A percentile compares a stretch with the other conserved stretches of the same genome.
Conservation (phyloP, 2,888 invertebrate species). For the Lochmaea crataegi region DNA sequence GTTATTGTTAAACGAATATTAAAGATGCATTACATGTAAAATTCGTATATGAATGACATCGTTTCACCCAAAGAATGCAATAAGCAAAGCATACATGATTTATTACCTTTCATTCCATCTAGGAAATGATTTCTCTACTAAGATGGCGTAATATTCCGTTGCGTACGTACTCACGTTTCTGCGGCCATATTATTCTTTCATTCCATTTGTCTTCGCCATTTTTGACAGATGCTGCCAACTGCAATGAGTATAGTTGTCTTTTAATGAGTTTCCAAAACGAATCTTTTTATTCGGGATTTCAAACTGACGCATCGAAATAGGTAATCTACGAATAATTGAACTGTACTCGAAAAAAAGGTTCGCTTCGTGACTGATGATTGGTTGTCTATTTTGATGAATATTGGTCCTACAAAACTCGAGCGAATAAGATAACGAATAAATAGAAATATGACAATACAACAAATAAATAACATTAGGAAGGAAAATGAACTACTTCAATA, state of each 20-base stretch:
- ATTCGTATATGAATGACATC: not conserved
- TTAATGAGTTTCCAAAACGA: not conserved
- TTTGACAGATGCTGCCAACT: slow-evolving; percentile 9
- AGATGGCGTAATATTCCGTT: not conserved
- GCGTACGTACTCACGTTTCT: not conserved
- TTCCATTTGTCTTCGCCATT: slow-evolving; percentile 8
- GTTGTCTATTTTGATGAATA: no score
- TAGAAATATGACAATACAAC: no score
- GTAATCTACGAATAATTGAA: not conserved
- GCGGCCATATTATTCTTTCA: not conserved
- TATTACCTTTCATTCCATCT: slow-evolving; percentile 10
- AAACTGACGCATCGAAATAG: no score
- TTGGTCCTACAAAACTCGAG: no score
- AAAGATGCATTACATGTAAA: not conserved
- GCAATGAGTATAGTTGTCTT: not conserved
- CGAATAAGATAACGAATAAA: no score
- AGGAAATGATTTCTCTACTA: not conserved
- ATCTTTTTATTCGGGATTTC: not conserved
- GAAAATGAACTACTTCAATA: no score
- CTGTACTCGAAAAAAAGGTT: not conserved
- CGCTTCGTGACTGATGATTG: no score
- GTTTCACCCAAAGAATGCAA: not conserved
- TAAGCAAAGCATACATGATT: slow-evolving; percentile 7
- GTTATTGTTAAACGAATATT: not conserved
- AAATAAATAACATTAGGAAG: no score